Conservation (phyloP, 2,888 invertebrate species). For the Diogma glabrata region DNA sequence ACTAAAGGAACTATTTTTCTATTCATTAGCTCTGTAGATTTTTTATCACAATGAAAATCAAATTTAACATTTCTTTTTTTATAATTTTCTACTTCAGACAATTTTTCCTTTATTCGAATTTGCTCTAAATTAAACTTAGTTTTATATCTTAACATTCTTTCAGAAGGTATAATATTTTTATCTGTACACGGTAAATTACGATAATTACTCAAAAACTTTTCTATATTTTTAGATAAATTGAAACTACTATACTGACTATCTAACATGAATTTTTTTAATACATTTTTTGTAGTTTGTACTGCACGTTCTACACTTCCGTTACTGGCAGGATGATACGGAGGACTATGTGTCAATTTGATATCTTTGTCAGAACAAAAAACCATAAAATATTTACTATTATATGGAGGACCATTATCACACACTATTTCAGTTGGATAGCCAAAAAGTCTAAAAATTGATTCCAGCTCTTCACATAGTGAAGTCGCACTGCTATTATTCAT, state of each 20-base stretch:
- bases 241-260: background rate
- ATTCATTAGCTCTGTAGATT: too few relatives aligned
- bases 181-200: background rate
- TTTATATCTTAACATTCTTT: background rate
- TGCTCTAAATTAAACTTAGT: too few relatives aligned
- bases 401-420: constrained; percentile 4
- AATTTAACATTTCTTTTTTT: too few relatives aligned
- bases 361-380: constrained; percentile 9
- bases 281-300: background rate
- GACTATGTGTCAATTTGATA: constrained; percentile 10
- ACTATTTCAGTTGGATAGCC: too few relatives aligned
- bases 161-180: background rate
- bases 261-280: background rate
- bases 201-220: background rate
- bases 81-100: too few relatives aligned
- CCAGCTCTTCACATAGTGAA: too few relatives aligned
- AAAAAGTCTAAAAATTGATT: too few relatives aligned
- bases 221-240: background rate
- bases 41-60: too few relatives aligned
- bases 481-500: constrained; percentile 12
- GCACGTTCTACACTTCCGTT: constrained; percentile 14
- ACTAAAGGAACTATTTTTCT: too few relatives aligned
- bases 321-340: constrained; percentile 13
- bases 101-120: too few relatives aligned
- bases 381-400: background rate